These are phyloP conservation scores for Lytechinus variegatus DNA, from an alignment of 35 echinoderm and acorn worm genomes.

Conservation along the genomic window DNA sequence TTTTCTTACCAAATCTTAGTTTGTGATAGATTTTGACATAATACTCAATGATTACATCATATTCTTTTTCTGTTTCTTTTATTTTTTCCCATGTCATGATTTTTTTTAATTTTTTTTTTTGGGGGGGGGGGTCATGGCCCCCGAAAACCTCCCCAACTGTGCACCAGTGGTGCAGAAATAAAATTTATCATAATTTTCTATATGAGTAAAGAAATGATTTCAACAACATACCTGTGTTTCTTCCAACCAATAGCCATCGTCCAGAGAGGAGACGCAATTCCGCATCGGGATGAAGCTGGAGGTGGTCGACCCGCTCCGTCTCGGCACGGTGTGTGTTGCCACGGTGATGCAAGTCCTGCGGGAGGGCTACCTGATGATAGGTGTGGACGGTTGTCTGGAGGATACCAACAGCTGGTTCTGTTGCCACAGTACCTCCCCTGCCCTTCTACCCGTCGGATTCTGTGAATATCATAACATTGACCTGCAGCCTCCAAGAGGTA, in stretches of 20 bases:
- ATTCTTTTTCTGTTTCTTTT: no score
- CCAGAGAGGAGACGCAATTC: conserved; percentile 73
- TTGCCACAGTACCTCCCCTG: conserved; percentile 83
- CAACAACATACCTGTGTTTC: no score
- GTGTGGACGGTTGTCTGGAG: conserved; percentile 83
- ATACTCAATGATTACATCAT: no score
- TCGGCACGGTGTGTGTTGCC: conserved; percentile 90
- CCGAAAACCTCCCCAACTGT: no score
- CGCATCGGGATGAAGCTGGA: conserved; percentile 91
- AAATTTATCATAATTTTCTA: no score
- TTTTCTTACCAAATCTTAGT: no score
- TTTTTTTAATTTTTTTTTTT: no score
- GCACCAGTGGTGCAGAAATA: no score
- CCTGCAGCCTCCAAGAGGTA: conserved; percentile 88
- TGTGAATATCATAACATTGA: conserved; percentile 96
- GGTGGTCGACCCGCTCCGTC: conserved; percentile 91
- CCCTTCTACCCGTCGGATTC: conserved; percentile 89
- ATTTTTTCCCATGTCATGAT: no score
- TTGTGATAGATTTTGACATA: no score
- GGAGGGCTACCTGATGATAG: conserved; percentile 94
- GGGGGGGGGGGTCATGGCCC: no score
- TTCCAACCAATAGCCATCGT: conserved; percentile 50
- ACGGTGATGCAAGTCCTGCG: conserved; percentile 86
- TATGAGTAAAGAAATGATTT: no score
- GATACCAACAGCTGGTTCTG: conserved; percentile 93